Evolutionary conservation across 2,888 invertebrate species (phyloP), one percentile per base, ranked within the genome.

Genomic region (Serrognathus titanus): DNA sequence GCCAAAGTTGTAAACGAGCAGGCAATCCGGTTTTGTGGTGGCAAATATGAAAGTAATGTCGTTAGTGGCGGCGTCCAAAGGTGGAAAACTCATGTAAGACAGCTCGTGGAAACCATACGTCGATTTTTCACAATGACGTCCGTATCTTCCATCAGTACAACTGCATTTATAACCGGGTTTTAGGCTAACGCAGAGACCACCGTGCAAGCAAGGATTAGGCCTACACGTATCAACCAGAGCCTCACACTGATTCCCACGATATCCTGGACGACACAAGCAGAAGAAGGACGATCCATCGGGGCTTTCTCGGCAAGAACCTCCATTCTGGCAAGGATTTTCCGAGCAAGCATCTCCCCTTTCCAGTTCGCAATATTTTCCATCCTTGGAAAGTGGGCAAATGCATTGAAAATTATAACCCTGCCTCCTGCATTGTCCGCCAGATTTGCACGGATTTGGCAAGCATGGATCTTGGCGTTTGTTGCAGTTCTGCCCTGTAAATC

Each of bases 1-100:
- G 0, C 95, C 95, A 72, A 90, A 96, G 72, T 95, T 96, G 75
- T 96, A 97, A 0, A 95, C 80, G n/a, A 97, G 79, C 8, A 97
- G 79, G 0, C 93, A 88, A 73, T 95, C 87, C 0, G 87, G 84
- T 75, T 93, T 93, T 1, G 91, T 90, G 0, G 96, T 97, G 1
- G 96, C 90, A 76, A 96, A 94, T 54, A 92, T 88, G 53, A 97
- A 86, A 0, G 92, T 90, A 62, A 97, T 92, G 70, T 94, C 94
- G 74, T 96, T 96, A 2, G 93, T 94, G 48, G 89, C 90, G 0
- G 92, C 87, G 73, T 94, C 92, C 63, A 97, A 77, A 0, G 93
- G 81, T 2, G 90, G 86, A 76, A 95, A 96, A 24, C 90, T 85
- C 90, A 95, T 92, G 74, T 85, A 97, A 0, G 96, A 96, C 0